Evolutionary conservation across 2,888 invertebrate species (phyloP).

Genomic region (Hyposoter dolosus): DNA sequence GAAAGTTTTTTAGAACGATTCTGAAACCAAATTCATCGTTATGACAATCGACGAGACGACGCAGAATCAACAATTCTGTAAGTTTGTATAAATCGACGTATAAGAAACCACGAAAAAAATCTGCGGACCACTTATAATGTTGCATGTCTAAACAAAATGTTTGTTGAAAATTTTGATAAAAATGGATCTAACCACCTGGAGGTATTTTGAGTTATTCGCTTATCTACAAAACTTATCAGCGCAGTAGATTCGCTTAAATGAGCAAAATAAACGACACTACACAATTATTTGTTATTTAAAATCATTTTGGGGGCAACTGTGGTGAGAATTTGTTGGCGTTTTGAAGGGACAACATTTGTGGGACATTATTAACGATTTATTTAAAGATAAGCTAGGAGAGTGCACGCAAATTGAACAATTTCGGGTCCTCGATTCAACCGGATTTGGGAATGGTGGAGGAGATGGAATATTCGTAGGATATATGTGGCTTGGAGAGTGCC

Average conservation of each 20-base stretch:
- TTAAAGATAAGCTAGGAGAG: not conserved
- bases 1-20: not conserved
- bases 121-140: not conserved
- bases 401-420: slow-evolving; percentile 50
- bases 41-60: not conserved
- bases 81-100: not conserved
- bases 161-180: not conserved
- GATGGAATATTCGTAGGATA: slow-evolving; percentile 49
- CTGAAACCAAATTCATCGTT: not conserved
- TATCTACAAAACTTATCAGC: not conserved
- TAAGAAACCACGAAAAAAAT: not conserved
- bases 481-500: slow-evolving; percentile 19
- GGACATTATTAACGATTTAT: slow-evolving; percentile 27
- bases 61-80: not conserved
- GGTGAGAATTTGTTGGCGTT: not conserved
- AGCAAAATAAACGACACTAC: not conserved
- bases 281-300: not conserved
- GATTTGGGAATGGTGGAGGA: slow-evolving; percentile 64
- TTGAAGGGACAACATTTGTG: not conserved
- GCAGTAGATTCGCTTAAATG: not conserved
- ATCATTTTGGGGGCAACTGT: not conserved
- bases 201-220: not conserved
- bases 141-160: not conserved
- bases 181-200: not conserved
- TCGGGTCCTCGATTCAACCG: slow-evolving; percentile 54